phyloP scores from a whole-genome alignment of 2,797 vertebrate species.

The Pseudomugil tenellus region DNA sequence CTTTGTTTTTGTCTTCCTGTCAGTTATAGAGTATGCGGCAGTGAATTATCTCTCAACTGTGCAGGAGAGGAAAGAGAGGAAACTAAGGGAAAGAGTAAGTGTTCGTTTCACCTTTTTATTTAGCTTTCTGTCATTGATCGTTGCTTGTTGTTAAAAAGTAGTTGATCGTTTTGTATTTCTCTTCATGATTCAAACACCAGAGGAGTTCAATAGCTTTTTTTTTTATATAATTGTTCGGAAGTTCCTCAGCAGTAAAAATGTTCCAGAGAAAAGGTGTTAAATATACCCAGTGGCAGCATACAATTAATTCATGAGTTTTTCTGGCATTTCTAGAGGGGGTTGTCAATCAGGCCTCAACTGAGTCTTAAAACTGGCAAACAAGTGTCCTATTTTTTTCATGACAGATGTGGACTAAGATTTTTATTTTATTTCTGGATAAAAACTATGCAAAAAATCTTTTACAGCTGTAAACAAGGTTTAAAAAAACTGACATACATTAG shows the following conservation, averaged over 20 bases:
- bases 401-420: too few relatives aligned
- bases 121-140: neutral
- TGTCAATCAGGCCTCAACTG: too few relatives aligned
- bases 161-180: conserved; percentile 1
- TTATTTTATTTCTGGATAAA: neutral
- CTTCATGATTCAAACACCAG: neutral
- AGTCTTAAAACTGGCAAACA: too few relatives aligned
- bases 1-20: conserved; percentile 87
- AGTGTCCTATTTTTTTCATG: too few relatives aligned
- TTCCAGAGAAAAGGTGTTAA: neutral
- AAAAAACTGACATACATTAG: neutral
- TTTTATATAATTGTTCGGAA: neutral
- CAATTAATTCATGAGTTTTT: neutral
- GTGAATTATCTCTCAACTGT: conserved; percentile 92
- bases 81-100: conserved; percentile 86
- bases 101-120: neutral
- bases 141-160: conserved; percentile 7
- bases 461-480: too few relatives aligned
- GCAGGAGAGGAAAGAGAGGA: conserved; percentile 90
- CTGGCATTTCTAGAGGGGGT: too few relatives aligned
- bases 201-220: neutral
- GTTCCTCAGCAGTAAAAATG: neutral
- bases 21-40: conserved; percentile 86
- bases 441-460: neutral
- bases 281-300: neutral